Conservation (phyloP, 2,888 invertebrate genomes). For the Eudemis profundana region DNA sequence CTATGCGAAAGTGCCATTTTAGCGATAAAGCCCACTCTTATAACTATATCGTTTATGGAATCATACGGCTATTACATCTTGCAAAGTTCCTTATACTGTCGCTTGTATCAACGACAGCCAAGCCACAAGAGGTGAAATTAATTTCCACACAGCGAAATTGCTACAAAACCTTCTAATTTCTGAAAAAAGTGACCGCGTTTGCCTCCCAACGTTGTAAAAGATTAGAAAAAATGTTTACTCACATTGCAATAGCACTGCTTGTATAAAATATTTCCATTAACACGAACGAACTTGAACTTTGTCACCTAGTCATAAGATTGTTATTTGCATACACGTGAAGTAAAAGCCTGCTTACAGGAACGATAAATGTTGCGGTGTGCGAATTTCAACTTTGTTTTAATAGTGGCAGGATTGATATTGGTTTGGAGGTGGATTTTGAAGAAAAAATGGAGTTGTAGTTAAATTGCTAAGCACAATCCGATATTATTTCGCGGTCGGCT, state of each 20-base stretch:
- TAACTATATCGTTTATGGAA: too few relatives aligned
- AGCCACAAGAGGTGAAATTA: too few relatives aligned
- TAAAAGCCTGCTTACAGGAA: not conserved
- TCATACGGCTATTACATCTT: too few relatives aligned
- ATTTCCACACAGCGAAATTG: not conserved
- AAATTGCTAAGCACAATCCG: conserved; percentile 52
- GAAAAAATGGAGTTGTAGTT: conserved; percentile 37
- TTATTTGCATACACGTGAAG: not conserved
- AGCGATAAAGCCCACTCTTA: too few relatives aligned
- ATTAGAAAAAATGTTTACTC: conserved; percentile 27
- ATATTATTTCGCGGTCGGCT: conserved; percentile 57
- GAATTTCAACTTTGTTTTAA: not conserved
- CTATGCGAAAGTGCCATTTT: too few relatives aligned
- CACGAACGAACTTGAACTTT: not conserved
- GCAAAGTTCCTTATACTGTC: too few relatives aligned
- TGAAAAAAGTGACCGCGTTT: conserved; percentile 11
- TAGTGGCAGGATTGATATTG: not conserved
- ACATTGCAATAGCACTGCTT: conserved; percentile 19
- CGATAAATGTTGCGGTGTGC: not conserved
- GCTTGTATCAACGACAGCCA: too few relatives aligned
- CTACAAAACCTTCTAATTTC: conserved; percentile 3
- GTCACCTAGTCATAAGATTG: not conserved
- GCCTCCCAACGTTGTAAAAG: not conserved
- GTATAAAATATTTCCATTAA: not conserved
- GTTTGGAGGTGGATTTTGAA: not conserved